Conservation (phyloP, 2,113 vertebrate genomes). For the Clupea harengus region DNA sequence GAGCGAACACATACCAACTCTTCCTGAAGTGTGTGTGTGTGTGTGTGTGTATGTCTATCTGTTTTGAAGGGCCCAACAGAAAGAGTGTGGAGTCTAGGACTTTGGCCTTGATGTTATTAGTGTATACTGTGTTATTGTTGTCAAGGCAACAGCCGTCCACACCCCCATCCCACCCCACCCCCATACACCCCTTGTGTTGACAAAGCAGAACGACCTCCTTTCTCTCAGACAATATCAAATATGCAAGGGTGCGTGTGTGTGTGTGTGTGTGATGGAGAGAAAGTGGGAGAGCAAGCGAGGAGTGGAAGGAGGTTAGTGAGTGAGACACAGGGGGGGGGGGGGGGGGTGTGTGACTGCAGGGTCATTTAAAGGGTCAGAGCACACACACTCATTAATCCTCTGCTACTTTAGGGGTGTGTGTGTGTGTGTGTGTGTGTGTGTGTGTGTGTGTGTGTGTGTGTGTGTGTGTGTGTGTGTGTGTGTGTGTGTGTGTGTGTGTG, state of each 20-base stretch:
- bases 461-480: background rate
- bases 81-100: background rate
- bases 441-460: background rate
- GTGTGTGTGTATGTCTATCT: background rate
- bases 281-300: background rate
- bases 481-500: background rate
- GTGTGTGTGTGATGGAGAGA: background rate
- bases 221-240: background rate
- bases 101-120: conserved; percentile 17
- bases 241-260: background rate
- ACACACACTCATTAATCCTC: background rate
- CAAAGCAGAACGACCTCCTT: conserved; percentile 13
- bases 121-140: conserved; percentile 22
- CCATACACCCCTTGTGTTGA: conserved; percentile 5
- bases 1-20: no score
- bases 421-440: background rate
- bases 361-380: background rate
- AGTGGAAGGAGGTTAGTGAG: background rate
- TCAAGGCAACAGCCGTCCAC: conserved; percentile 22
- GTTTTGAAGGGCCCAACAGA: background rate
- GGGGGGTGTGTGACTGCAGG: background rate
- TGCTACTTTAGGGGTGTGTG: background rate
- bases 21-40: background rate
- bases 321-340: no score
- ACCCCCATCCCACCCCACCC: background rate